phyloP scores from a whole-genome alignment of 2,888 invertebrate genomes.

The Leistus spinibarbis region DNA sequence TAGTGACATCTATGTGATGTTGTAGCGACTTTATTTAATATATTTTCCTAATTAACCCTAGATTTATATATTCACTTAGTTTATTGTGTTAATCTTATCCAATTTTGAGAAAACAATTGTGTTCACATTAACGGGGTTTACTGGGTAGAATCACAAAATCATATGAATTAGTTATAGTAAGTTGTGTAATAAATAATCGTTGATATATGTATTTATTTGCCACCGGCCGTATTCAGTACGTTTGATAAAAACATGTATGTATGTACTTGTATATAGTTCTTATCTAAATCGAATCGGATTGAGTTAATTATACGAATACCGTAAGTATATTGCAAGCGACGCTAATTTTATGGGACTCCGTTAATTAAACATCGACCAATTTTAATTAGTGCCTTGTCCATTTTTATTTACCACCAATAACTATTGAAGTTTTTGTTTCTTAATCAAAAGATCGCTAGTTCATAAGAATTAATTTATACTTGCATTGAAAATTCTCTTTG shows the following conservation, averaged over 20 bases:
- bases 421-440: background rate
- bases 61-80: too few species aligned
- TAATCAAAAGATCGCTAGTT: background rate
- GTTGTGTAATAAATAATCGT: background rate
- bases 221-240: background rate
- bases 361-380: constrained; percentile 29
- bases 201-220: background rate
- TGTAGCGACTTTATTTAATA: too few species aligned
- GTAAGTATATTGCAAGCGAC: constrained; percentile 12
- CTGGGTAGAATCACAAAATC: too few species aligned
- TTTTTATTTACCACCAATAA: constrained; percentile 1
- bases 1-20: too few species aligned
- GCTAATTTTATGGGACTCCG: constrained; percentile 22
- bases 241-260: background rate
- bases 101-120: too few species aligned
- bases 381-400: constrained; percentile 23
- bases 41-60: too few species aligned
- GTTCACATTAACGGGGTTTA: too few species aligned
- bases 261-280: constrained; percentile 3
- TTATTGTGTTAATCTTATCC: too few species aligned
- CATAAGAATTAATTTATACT: too few species aligned
- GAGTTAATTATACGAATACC: constrained; percentile 11
- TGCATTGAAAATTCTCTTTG: too few species aligned
- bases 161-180: too few species aligned
- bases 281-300: constrained; percentile 28